phyloP scores from a whole-genome alignment of 1,140 invertebrate genomes.

The Brachionus asplanchnoidis region DNA sequence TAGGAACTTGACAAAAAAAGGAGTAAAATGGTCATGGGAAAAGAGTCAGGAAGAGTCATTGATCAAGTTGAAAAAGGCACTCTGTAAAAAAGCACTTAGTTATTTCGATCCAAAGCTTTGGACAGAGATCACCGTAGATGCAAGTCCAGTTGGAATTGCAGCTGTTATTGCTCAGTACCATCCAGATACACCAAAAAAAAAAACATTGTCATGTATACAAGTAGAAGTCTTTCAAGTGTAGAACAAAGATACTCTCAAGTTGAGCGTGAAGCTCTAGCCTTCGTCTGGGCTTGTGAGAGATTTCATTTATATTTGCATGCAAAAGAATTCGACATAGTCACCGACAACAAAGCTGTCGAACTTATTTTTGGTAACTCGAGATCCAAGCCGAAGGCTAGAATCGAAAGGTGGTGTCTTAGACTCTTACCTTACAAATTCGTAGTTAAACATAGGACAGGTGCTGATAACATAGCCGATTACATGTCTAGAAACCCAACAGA shows the following conservation, averaged over 20 bases:
- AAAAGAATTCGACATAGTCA: conserved; percentile 13
- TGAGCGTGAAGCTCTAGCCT: conserved; percentile 37
- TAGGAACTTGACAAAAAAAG: conserved; percentile 42
- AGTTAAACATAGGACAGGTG: background rate
- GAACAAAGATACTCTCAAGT: conserved; percentile 46
- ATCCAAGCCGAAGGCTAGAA: background rate
- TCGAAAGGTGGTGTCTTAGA: background rate
- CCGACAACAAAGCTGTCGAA: conserved; percentile 6
- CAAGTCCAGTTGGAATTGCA: conserved; percentile 54
- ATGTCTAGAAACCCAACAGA: background rate
- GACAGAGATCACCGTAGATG: conserved; percentile 34
- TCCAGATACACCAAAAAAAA: background rate
- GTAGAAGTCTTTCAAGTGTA: conserved; percentile 32
- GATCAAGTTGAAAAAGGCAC: background rate
- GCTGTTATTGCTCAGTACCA: conserved; percentile 56
- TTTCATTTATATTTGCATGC: background rate
- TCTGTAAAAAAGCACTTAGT: background rate
- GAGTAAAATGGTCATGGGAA: conserved; percentile 18
- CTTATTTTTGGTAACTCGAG: background rate
- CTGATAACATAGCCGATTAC: background rate
- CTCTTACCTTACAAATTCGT: background rate
- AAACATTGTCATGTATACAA: conserved; percentile 48
- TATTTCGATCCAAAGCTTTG: background rate
- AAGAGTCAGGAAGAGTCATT: background rate
- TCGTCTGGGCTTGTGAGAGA: background rate